Conservation (phyloP, 2,797 vertebrate species). For the Vireo griseus region DNA sequence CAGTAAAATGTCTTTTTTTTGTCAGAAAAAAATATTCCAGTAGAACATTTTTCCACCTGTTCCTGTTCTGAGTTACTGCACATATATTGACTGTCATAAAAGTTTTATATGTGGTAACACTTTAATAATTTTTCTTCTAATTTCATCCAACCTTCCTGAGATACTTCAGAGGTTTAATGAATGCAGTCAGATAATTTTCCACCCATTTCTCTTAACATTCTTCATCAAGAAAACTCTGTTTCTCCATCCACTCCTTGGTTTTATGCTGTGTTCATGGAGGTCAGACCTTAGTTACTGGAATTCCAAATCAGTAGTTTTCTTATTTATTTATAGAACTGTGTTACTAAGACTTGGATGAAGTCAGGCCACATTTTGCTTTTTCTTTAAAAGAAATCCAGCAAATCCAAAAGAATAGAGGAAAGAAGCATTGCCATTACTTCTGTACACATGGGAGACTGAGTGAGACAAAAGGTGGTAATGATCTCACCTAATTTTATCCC, state of each 20-base stretch:
- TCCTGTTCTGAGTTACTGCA: background rate
- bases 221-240: background rate
- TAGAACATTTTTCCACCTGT: constrained; percentile 9
- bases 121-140: constrained; percentile 38
- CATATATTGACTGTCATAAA: background rate
- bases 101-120: background rate
- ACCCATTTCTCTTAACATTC: background rate
- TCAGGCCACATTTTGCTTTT: background rate
- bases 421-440: background rate
- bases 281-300: background rate
- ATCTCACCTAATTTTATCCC: background rate
- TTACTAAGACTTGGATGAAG: background rate
- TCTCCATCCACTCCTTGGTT: background rate
- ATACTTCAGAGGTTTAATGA: constrained; percentile 13
- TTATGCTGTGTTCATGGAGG: background rate
- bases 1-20: constrained; percentile 28
- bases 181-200: background rate
- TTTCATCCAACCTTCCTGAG: background rate
- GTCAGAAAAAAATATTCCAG: constrained; percentile 4
- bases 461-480: background rate
- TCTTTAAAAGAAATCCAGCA: background rate
- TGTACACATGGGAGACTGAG: background rate
- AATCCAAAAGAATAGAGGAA: background rate
- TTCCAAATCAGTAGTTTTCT: background rate
- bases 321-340: background rate